Percentiles rank a stretch among this genome's conserved stretches.
phyloP scores from a whole-genome alignment of 1,140 invertebrate species.

The Cecropterus lyciades region DNA sequence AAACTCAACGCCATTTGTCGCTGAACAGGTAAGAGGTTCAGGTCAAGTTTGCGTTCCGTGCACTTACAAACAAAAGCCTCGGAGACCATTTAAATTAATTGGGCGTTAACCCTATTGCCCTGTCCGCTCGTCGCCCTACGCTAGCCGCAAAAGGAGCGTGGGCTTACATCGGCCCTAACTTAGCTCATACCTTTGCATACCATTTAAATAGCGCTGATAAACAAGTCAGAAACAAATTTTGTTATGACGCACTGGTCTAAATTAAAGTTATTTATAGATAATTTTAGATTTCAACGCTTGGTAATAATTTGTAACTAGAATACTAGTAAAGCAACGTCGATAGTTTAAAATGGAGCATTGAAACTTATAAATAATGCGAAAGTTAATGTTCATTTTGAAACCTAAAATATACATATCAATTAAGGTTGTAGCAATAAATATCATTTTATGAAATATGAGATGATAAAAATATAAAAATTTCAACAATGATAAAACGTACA shows the following conservation, averaged over 20 bases:
- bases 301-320: background rate
- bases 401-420: no score
- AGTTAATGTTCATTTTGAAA: no score
- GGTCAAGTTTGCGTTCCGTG: slow-evolving; percentile 29
- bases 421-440: no score
- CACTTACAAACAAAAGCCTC: slow-evolving; percentile 28
- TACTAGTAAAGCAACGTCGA: no score
- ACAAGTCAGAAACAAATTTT: slow-evolving; percentile 33
- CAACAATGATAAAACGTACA: no score
- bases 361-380: no score
- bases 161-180: slow-evolving; percentile 14
- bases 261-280: slow-evolving; percentile 35
- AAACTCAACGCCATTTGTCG: slow-evolving; percentile 28
- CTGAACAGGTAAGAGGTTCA: slow-evolving; percentile 17
- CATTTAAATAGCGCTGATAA: slow-evolving; percentile 32
- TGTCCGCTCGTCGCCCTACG: slow-evolving; percentile 29
- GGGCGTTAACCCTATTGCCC: slow-evolving; percentile 30
- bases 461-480: no score
- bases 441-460: no score
- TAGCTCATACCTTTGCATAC: slow-evolving; percentile 17
- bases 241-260: slow-evolving; percentile 30
- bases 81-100: slow-evolving; percentile 36
- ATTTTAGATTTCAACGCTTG: slow-evolving; percentile 26
- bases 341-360: no score
- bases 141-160: slow-evolving; percentile 33